phyloP scores from a whole-genome alignment of 2,888 invertebrate genomes.

The Oscheius sp. region DNA sequence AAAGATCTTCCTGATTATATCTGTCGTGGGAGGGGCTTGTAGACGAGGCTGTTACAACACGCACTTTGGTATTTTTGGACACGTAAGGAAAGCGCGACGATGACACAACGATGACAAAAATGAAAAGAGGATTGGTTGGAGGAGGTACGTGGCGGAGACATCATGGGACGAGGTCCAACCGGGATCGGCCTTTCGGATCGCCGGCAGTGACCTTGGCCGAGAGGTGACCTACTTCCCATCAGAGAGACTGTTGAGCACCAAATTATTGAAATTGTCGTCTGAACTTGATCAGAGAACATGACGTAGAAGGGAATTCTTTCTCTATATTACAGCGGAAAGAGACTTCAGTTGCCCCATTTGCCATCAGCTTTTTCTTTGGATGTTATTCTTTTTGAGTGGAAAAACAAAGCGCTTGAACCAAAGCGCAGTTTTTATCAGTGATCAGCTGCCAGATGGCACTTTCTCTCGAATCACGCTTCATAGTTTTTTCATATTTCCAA shows the following conservation, averaged over 20 bases:
- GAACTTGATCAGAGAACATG: no score
- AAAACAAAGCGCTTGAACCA: neutral
- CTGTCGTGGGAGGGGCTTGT: neutral
- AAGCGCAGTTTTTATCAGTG: constrained; percentile 17
- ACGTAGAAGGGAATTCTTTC: neutral
- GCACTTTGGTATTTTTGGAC: neutral
- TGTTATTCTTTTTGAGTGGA: neutral
- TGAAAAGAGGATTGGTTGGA: neutral
- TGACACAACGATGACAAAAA: neutral
- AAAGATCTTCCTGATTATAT: neutral
- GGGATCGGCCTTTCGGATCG: constrained; percentile 2
- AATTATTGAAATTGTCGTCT: neutral
- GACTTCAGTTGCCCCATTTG: no score
- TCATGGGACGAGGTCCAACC: neutral
- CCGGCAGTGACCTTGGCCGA: neutral
- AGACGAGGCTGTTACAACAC: neutral
- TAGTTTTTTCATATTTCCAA: neutral
- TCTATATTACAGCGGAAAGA: no score
- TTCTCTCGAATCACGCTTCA: neutral
- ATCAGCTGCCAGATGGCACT: neutral
- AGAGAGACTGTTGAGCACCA: neutral
- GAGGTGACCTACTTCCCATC: neutral
- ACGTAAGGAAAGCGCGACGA: no score
- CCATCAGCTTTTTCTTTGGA: no score
- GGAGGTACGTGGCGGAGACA: neutral